Conservation (phyloP, 2,888 invertebrate species). For the Meghimatium bilineatum region DNA sequence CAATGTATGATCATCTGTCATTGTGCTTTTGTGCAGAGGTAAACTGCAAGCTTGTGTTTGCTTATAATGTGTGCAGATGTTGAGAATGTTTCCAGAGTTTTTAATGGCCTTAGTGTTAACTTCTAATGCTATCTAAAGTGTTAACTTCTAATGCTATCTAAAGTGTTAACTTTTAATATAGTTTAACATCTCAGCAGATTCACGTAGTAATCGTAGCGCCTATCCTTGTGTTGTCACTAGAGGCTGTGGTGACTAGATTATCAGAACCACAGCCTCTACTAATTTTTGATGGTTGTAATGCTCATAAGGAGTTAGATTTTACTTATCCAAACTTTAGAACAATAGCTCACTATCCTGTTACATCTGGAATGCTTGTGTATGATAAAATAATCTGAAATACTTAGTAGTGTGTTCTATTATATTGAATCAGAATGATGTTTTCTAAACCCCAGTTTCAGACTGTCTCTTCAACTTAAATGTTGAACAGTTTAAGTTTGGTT, state of each 20-base stretch:
- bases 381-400: neutral
- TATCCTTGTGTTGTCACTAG: too few relatives aligned
- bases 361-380: neutral
- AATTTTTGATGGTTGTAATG: too few relatives aligned
- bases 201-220: neutral
- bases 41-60: slow-evolving; percentile 22
- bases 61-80: slow-evolving; percentile 5
- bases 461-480: neutral
- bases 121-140: neutral
- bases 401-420: too few relatives aligned
- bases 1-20: slow-evolving; percentile 12
- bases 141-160: too few relatives aligned
- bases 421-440: neutral
- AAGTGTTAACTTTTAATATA: neutral
- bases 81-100: neutral
- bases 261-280: too few relatives aligned
- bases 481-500: neutral
- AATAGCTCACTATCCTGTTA: neutral
- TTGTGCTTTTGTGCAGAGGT: slow-evolving; percentile 19
- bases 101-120: too few relatives aligned
- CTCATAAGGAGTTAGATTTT: too few relatives aligned
- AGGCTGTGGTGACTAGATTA: too few relatives aligned
- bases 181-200: slow-evolving; percentile 6
- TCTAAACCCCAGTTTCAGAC: neutral
- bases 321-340: too few relatives aligned